Percentiles rank a stretch among this genome's conserved stretches.
These are phyloP conservation scores for Colossoma macropomum DNA, from an alignment of 2,113 vertebrate genomes.

Conservation along the genomic window DNA sequence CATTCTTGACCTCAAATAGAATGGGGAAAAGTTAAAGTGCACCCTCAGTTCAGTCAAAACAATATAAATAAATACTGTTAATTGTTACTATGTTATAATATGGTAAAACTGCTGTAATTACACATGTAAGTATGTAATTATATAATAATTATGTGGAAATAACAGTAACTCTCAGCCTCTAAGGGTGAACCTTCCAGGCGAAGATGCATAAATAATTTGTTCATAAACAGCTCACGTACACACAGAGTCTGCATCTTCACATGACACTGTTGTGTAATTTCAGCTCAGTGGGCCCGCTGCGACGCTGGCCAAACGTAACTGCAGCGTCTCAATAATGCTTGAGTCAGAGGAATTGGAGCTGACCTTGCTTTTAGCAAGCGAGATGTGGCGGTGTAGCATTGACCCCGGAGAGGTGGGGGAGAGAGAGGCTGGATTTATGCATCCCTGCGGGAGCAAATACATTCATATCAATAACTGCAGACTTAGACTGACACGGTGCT, in stretches of 20 bases:
- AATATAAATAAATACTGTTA: too few relatives aligned
- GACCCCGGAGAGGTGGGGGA: not conserved
- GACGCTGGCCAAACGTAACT: constrained; percentile 11
- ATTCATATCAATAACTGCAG: not conserved
- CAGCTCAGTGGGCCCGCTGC: not conserved
- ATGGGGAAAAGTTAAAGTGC: too few relatives aligned
- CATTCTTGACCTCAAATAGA: too few relatives aligned
- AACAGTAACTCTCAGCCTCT: too few relatives aligned
- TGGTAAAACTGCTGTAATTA: too few relatives aligned
- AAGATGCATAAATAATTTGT: not conserved
- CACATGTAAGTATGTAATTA: too few relatives aligned
- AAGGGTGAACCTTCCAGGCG: too few relatives aligned
- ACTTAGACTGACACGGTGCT: not conserved
- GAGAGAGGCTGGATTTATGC: not conserved
- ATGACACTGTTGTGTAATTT: constrained; percentile 31
- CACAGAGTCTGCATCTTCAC: not conserved
- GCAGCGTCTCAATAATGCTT: constrained; percentile 24
- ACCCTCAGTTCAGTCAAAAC: too few relatives aligned
- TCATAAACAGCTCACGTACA: not conserved
- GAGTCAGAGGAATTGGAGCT: constrained; percentile 41
- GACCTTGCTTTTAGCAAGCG: constrained; percentile 37
- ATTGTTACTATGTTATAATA: too few relatives aligned
- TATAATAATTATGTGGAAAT: too few relatives aligned
- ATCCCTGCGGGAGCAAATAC: not conserved
- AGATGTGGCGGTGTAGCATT: not conserved